phyloP scores from a whole-genome alignment of 2,113 vertebrate genomes.

The Sclerurus mexicanus region DNA sequence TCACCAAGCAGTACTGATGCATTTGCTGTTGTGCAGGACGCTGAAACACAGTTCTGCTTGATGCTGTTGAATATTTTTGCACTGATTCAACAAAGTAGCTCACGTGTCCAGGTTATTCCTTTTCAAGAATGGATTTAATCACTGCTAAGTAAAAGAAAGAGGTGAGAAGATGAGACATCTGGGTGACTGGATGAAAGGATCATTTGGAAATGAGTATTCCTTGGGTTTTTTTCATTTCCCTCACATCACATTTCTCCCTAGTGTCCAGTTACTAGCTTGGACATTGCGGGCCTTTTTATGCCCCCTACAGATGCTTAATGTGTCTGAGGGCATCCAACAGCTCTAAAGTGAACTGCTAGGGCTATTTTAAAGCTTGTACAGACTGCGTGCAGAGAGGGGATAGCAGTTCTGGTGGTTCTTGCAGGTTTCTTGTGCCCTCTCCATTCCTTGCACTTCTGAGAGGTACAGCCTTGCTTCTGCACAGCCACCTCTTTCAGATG shows the following conservation, averaged over 20 bases:
- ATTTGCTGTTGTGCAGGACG: background rate
- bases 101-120: background rate
- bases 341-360: background rate
- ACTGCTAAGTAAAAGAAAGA: background rate
- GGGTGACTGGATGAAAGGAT: background rate
- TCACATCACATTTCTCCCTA: background rate
- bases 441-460: background rate
- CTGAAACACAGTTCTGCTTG: background rate
- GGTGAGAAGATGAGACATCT: background rate
- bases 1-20: background rate
- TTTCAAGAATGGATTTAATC: background rate
- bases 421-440: background rate
- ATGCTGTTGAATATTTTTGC: background rate
- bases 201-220: background rate
- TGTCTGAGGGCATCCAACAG: background rate
- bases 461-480: background rate
- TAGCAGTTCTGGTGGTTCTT: background rate
- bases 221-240: background rate
- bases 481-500: background rate
- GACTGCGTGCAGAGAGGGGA: background rate
- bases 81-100: background rate
- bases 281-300: background rate
- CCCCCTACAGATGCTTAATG: fast-evolving
- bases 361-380: background rate
- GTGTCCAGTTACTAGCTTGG: background rate